phyloP scores from a whole-genome alignment of 2,113 vertebrate genomes.

The Puma concolor region DNA sequence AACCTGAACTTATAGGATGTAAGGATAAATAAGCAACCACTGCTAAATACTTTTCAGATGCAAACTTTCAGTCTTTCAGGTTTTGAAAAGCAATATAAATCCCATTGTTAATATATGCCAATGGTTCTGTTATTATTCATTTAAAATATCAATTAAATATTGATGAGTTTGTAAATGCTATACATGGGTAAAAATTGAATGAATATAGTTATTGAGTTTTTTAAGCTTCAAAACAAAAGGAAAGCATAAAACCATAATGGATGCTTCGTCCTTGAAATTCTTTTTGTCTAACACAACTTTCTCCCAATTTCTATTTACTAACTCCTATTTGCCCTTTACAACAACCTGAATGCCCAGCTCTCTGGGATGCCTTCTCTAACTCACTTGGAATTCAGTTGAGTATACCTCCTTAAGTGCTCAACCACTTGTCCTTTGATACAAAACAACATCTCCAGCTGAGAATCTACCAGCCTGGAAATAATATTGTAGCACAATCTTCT shows the following conservation, averaged over 20 bases:
- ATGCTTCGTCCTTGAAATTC: neutral
- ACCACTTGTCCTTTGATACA: neutral
- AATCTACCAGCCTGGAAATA: neutral
- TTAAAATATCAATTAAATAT: slow-evolving; percentile 35
- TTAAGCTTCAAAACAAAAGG: neutral
- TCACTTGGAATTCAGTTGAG: neutral
- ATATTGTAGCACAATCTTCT: neutral
- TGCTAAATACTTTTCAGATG: neutral
- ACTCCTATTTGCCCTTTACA: neutral
- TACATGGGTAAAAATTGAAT: neutral
- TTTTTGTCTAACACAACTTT: neutral
- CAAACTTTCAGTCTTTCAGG: neutral
- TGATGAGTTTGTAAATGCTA: neutral
- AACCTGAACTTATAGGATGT: neutral
- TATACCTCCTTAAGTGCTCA: neutral
- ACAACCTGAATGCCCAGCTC: neutral
- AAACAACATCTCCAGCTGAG: neutral
- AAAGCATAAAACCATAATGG: neutral
- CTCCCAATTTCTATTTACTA: neutral
- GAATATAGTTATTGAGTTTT: neutral
- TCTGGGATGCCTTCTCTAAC: neutral
- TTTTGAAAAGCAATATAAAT: neutral
- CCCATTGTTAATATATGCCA: neutral
- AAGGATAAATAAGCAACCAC: neutral
- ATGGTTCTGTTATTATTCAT: slow-evolving; percentile 3